Evolutionary conservation across 2,113 vertebrate species (phyloP).

Genomic region (Cacatua alba): DNA sequence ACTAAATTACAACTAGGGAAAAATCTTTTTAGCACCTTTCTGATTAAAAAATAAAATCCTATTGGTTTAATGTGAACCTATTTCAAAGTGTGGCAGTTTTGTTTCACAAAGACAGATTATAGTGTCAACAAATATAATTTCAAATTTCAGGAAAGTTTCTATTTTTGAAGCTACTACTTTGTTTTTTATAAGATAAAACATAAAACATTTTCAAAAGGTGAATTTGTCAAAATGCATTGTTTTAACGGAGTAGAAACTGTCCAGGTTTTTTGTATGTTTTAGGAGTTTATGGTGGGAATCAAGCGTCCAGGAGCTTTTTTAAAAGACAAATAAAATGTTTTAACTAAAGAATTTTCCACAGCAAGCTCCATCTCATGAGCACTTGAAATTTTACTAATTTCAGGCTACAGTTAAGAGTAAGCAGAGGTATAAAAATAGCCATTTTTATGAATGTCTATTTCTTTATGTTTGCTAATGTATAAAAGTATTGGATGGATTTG

Average conservation of each 20-base stretch:
- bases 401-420: neutral
- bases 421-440: rapidly evolving
- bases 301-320: neutral
- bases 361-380: neutral
- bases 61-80: neutral
- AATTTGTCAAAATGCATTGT: neutral
- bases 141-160: neutral
- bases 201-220: neutral
- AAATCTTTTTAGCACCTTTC: neutral
- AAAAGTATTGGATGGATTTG: neutral
- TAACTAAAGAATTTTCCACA: neutral
- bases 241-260: neutral
- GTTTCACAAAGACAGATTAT: neutral
- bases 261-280: neutral
- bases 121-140: neutral
- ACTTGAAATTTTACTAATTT: neutral
- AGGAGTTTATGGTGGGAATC: neutral
- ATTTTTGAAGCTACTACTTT: neutral
- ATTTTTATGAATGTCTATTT: neutral
- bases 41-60: neutral
- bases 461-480: neutral
- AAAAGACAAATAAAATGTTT: neutral
- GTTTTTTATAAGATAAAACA: neutral
- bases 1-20: neutral
- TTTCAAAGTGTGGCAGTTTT: neutral